phyloP scores from a whole-genome alignment of 1,140 invertebrate species.

The Heliconius hewitsoni region DNA sequence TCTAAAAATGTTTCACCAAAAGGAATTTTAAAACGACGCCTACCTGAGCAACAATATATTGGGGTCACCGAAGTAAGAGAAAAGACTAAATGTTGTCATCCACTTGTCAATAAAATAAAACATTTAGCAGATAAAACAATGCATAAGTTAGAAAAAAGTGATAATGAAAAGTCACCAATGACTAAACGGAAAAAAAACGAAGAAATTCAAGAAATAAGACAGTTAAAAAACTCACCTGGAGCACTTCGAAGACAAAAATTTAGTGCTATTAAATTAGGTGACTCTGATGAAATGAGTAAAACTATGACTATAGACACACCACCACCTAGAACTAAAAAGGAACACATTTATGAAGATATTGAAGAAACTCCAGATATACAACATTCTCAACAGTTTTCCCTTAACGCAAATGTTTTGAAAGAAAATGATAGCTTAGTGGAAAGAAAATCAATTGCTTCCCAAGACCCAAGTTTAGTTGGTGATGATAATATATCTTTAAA shows the following conservation, averaged over 20 bases:
- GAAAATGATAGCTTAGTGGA: conserved; percentile 65
- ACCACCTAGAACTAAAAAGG: conserved; percentile 77
- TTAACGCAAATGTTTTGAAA: conserved; percentile 47
- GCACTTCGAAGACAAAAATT: conserved; percentile 76
- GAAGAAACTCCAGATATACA: conserved; percentile 64
- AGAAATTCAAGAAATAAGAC: conserved; percentile 73
- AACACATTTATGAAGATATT: conserved; percentile 84
- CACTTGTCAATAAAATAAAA: conserved; percentile 83
- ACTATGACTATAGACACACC: conserved; percentile 65
- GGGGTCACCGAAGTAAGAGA: conserved; percentile 70
- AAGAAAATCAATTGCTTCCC: conserved; percentile 68
- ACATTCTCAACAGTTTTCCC: conserved; percentile 50
- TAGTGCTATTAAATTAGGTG: conserved; percentile 72
- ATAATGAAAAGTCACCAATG: conserved; percentile 77
- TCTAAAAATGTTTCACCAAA: conserved; percentile 75
- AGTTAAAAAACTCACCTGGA: conserved; percentile 75
- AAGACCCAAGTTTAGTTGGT: conserved; percentile 69
- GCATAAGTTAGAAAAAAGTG: conserved; percentile 76
- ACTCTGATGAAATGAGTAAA: conserved; percentile 77
- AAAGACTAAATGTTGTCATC: conserved; percentile 82
- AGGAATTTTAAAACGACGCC: conserved; percentile 75
- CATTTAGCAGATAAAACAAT: conserved; percentile 83
- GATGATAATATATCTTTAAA: conserved; percentile 77
- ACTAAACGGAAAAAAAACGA: conserved; percentile 71
- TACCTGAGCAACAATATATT: conserved; percentile 68